Evolutionary conservation across 2,888 invertebrate species (phyloP), one percentile per base, ranked within the genome.

Genomic region (Lycia hirtaria): DNA sequence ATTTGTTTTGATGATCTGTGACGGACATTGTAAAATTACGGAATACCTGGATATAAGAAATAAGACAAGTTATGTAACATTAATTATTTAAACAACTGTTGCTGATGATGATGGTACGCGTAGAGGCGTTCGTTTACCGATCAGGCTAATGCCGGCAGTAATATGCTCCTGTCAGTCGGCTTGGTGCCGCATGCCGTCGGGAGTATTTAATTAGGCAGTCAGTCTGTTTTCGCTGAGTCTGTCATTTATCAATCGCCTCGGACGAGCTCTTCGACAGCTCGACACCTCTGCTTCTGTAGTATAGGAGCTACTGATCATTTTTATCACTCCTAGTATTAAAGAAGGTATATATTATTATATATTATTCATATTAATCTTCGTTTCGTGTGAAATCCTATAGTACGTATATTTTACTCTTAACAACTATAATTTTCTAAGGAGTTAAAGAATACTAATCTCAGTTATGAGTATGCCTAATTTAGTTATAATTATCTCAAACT

Each of bases 191-290:
- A 58, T 64, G 62, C 74, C 72, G 73, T 75, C 73, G 71, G 73
- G 72, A 80, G 81, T 85, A 82, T 87, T 89, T 89, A 89, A 88
- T 87, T 87, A 87, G 85, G 87, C 83, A 87, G 86, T 81, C 75
- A 72, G 76, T 78, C 83, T 87, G 84, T 88, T 89, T 90, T 88
- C 84, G 79, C 83, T 79, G 81, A 71, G 77, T 62, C 78, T 81
- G 83, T 90, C 92, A 92, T 92, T 88, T 88, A 92, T 92, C 92
- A 92, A 90, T 91, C 91, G 83, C 74, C 76, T 72, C 65, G 67
- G 78, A 51, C 22, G 48, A 80, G 76, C 87, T 84, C 84, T 85
- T 88, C 83, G 86, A 87, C 85, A 87, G 84, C 71, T 88, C 86
- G 85, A 88, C 87, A 88, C 89, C 85, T 88, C 81, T 68, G 33